Evolutionary conservation across 2,113 vertebrate species (phyloP).

Genomic region (Chelonoidis abingdonii): DNA sequence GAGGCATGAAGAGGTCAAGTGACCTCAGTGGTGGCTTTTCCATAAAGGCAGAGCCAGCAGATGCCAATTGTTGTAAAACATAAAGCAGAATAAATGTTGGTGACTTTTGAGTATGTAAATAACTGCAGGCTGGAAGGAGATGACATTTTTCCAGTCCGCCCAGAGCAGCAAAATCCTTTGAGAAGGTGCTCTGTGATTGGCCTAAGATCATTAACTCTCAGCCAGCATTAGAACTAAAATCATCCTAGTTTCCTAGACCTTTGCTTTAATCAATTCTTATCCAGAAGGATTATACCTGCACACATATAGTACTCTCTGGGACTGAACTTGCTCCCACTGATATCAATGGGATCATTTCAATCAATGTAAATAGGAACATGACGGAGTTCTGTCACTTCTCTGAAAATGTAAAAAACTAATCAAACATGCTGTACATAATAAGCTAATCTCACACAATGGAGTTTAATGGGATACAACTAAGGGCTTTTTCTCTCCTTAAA

Average conservation of each 20-base stretch:
- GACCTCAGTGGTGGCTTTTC: constrained; percentile 66
- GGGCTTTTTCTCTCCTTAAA: background rate
- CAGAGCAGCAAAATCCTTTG: background rate
- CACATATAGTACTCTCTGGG: background rate
- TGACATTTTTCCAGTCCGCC: constrained; percentile 45
- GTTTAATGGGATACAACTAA: background rate
- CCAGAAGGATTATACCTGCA: background rate
- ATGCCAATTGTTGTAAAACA: constrained; percentile 48
- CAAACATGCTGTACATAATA: background rate
- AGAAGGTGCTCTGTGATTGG: background rate
- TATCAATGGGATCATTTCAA: background rate
- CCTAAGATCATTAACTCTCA: constrained; percentile 5
- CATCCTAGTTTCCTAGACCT: background rate
- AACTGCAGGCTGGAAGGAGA: background rate
- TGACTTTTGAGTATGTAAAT: constrained; percentile 60
- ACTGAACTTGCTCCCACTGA: background rate
- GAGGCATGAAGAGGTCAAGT: constrained; percentile 67
- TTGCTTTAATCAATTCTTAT: background rate
- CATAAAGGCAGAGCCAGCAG: constrained; percentile 61
- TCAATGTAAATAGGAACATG: background rate
- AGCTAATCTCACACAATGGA: too few relatives aligned
- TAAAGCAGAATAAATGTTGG: constrained; percentile 43
- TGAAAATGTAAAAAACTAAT: background rate
- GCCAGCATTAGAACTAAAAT: background rate
- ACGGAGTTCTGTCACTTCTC: background rate